Conservation (phyloP, 1,140 invertebrate species). For the Drosophila kanapiae region DNA sequence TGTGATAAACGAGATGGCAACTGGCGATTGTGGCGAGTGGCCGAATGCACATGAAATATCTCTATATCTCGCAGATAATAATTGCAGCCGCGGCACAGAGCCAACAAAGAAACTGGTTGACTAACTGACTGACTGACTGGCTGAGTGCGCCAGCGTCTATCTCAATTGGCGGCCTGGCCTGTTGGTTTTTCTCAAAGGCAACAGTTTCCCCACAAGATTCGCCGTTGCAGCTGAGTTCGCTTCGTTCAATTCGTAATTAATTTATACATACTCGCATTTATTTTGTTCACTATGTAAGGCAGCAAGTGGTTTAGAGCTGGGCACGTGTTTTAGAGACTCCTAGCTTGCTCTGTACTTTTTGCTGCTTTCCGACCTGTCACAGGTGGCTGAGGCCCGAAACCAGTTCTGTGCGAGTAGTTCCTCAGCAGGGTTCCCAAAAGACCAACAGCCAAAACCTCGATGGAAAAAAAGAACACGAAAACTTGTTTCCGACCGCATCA, state of each 20-base stretch:
- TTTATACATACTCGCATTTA: conserved; percentile 66
- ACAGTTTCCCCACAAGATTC: conserved; percentile 47
- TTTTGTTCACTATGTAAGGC: conserved; percentile 35
- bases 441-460: conserved; percentile 28
- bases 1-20: conserved; percentile 77
- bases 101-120: conserved; percentile 56
- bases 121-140: conserved; percentile 24
- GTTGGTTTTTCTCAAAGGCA: conserved; percentile 57
- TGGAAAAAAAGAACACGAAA: conserved; percentile 28
- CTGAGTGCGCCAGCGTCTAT: conserved; percentile 17
- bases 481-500: conserved; percentile 57
- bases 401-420: conserved; percentile 51
- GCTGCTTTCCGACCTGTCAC: conserved; percentile 43
- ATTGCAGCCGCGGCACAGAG: conserved; percentile 55
- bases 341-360: conserved; percentile 14
- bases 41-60: conserved; percentile 56
- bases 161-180: conserved; percentile 56
- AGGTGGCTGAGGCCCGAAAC: conserved; percentile 58
- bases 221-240: conserved; percentile 25
- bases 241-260: conserved; percentile 74
- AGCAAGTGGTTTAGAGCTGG: conserved; percentile 35
- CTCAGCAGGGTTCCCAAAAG: conserved; percentile 46
- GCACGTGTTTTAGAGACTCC: conserved; percentile 57
- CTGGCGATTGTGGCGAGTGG: conserved; percentile 65
- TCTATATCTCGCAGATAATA: conserved; percentile 58